A percentile compares a stretch with the other conserved stretches of the same genome.
These are phyloP conservation scores for Campoplex nolae DNA, from an alignment of 2,888 invertebrate genomes.

Conservation along the genomic window DNA sequence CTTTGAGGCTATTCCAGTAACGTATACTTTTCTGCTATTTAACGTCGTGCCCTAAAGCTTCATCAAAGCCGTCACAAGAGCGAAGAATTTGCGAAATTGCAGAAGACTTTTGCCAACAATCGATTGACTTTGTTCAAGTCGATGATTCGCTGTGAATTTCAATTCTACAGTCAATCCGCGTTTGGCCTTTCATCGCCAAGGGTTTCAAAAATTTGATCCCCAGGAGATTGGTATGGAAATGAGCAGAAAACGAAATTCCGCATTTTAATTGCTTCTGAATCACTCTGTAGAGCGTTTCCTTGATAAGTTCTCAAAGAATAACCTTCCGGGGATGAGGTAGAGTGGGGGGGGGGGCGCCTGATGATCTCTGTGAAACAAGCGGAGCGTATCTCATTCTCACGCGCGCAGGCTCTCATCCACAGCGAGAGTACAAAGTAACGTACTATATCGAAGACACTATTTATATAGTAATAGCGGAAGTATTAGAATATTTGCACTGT, in stretches of 20 bases:
- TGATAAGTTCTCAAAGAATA: conserved; percentile 46
- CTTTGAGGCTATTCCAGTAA: neutral
- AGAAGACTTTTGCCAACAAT: too few relatives aligned
- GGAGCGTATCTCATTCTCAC: conserved; percentile 68
- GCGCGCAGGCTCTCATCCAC: conserved; percentile 38
- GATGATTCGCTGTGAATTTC: too few relatives aligned
- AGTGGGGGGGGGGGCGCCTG: neutral
- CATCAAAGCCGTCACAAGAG: neutral
- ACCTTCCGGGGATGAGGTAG: conserved; percentile 5
- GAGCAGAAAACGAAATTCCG: neutral
- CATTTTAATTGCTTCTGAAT: conserved; percentile 31
- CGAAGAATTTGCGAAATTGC: neutral
- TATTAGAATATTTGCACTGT: conserved; percentile 50
- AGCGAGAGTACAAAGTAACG: conserved; percentile 35
- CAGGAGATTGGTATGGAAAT: neutral
- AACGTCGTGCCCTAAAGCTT: too few relatives aligned
- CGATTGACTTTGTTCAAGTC: neutral
- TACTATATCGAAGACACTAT: conserved; percentile 13
- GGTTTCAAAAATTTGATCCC: neutral
- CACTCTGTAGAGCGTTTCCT: conserved; percentile 27
- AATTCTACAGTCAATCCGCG: neutral
- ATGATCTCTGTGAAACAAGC: conserved; percentile 47
- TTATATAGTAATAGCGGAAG: conserved; percentile 61
- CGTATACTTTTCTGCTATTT: neutral
- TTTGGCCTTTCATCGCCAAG: too few relatives aligned